Conservation (phyloP, 1,140 invertebrate genomes). For the Trinorchestia longiramus region DNA sequence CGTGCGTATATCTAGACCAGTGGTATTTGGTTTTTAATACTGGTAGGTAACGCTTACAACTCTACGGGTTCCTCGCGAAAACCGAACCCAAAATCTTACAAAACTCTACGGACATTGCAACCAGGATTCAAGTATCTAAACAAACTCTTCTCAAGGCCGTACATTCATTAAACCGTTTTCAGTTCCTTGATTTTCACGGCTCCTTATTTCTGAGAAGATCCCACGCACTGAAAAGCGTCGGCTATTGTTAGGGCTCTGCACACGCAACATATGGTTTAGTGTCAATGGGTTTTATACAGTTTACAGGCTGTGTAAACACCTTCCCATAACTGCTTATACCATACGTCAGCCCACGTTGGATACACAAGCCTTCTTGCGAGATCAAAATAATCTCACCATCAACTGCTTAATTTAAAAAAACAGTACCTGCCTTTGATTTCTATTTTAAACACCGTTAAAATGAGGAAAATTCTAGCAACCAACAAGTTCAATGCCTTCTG, state of each 20-base stretch:
- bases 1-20: no score
- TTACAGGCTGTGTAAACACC: neutral
- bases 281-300: slow-evolving; percentile 40
- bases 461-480: neutral
- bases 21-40: no score
- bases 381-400: neutral
- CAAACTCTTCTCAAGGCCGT: neutral
- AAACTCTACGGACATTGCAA: neutral
- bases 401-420: neutral
- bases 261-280: neutral
- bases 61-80: no score
- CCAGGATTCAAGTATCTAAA: neutral
- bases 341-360: neutral
- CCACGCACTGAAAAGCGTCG: neutral
- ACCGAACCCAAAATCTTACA: neutral
- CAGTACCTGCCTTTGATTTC: neutral
- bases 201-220: neutral
- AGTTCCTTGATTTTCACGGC: neutral
- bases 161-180: neutral
- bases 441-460: neutral
- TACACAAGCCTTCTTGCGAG: neutral
- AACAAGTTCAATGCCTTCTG: neutral
- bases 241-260: slow-evolving; percentile 2
- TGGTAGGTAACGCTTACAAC: no score
- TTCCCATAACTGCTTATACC: slow-evolving; percentile 20